Evolutionary conservation across 2,113 vertebrate species (phyloP).

Genomic region (Psettodes erumei): DNA sequence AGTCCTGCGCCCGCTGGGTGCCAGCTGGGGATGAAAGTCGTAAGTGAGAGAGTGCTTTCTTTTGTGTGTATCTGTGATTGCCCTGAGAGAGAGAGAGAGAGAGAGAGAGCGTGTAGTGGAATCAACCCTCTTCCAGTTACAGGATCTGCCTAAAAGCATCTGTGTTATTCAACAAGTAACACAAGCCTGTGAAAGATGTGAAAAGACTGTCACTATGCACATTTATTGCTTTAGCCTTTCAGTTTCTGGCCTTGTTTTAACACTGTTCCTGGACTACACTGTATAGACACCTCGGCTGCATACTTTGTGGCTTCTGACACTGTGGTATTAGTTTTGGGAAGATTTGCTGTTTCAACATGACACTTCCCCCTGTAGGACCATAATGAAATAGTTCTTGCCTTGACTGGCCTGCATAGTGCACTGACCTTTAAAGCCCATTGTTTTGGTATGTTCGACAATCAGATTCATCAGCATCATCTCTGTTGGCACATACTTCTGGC

Average conservation of each 20-base stretch:
- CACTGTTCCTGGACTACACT: neutral
- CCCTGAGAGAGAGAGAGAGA: neutral
- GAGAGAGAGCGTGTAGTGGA: slow-evolving; percentile 4
- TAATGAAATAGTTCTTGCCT: neutral
- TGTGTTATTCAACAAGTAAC: slow-evolving; percentile 51
- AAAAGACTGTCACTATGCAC: neutral
- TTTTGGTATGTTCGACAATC: neutral
- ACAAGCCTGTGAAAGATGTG: neutral
- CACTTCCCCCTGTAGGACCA: neutral
- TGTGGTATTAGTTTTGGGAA: neutral
- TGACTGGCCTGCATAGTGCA: neutral
- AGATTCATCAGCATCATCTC: neutral
- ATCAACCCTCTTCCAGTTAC: slow-evolving; percentile 27
- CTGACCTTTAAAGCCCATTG: neutral
- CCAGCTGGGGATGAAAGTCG: slow-evolving; percentile 80
- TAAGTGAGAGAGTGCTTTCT: slow-evolving; percentile 77
- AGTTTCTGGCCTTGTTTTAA: slow-evolving; percentile 6
- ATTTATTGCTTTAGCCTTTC: slow-evolving; percentile 18
- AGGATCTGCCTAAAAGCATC: slow-evolving; percentile 22
- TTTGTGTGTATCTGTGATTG: slow-evolving; percentile 28
- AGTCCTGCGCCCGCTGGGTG: slow-evolving; percentile 80
- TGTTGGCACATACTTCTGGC: neutral
- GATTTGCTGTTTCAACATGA: neutral
- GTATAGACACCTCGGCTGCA: neutral
- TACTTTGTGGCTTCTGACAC: neutral